Conservation (phyloP, 2,888 invertebrate species). For the Cataglyphis cursor region DNA sequence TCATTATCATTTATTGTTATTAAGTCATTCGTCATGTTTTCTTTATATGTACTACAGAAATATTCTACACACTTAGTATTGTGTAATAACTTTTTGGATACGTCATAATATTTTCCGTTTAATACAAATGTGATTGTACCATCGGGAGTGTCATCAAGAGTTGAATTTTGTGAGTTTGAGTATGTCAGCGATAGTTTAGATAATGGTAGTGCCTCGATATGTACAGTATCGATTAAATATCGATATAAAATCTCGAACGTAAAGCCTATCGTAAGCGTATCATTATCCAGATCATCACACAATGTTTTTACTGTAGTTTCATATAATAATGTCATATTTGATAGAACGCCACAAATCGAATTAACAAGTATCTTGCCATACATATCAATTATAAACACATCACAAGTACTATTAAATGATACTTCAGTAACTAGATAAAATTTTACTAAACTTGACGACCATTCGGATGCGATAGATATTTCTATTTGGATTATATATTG, state of each 20-base stretch:
- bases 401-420: not conserved
- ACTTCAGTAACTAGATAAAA: not conserved
- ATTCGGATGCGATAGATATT: not conserved
- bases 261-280: not conserved
- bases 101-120: not conserved
- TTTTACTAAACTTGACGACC: not conserved
- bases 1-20: not conserved
- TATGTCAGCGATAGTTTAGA: not conserved
- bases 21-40: not conserved
- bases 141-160: not conserved
- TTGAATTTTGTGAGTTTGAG: not conserved
- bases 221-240: not conserved
- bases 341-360: not conserved
- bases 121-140: not conserved
- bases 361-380: no score
- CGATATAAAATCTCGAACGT: not conserved
- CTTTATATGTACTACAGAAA: not conserved
- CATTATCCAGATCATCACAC: not conserved
- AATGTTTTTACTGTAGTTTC: not conserved
- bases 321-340: not conserved
- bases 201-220: not conserved
- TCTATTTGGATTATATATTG: not conserved
- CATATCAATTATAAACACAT: not conserved
- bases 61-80: not conserved
- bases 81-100: not conserved